phyloP scores from a whole-genome alignment of 2,113 vertebrate genomes.

The Periophthalmodon schlosseri region DNA sequence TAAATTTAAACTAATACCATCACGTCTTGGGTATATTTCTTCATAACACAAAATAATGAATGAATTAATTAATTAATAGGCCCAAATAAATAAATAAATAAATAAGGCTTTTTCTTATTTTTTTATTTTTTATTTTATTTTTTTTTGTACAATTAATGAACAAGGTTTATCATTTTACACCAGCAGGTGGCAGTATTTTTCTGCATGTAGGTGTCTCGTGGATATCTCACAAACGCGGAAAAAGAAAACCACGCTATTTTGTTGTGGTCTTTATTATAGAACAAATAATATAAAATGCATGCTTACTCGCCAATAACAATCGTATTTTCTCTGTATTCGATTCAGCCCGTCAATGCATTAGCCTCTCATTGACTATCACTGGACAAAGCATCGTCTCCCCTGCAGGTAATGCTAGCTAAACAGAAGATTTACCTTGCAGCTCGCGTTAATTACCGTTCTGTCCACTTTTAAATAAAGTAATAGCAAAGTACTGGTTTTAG shows the following conservation, averaged over 20 bases:
- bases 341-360: not conserved
- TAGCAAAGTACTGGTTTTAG: not conserved
- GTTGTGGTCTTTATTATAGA: not conserved
- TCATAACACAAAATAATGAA: too few relatives aligned
- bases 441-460: not conserved
- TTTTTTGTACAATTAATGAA: not conserved
- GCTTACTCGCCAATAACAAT: not conserved
- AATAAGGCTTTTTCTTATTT: too few relatives aligned
- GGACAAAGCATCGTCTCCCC: not conserved
- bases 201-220: not conserved
- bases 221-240: not conserved
- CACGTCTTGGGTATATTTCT: too few relatives aligned
- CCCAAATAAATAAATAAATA: too few relatives aligned
- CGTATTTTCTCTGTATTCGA: not conserved
- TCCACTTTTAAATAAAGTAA: not conserved
- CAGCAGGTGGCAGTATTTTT: conserved; percentile 1
- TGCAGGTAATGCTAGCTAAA: not conserved
- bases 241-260: not conserved
- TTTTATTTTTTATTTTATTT: too few relatives aligned
- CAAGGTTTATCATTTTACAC: not conserved
- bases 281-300: not conserved
- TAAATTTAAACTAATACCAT: too few relatives aligned
- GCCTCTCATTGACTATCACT: not conserved
- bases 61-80: too few relatives aligned
- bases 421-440: not conserved